Percentiles rank a stretch among this genome's conserved stretches.
Evolutionary conservation across 1,140 invertebrate genomes (phyloP).

Genomic region (Sarcophaga bullata): DNA sequence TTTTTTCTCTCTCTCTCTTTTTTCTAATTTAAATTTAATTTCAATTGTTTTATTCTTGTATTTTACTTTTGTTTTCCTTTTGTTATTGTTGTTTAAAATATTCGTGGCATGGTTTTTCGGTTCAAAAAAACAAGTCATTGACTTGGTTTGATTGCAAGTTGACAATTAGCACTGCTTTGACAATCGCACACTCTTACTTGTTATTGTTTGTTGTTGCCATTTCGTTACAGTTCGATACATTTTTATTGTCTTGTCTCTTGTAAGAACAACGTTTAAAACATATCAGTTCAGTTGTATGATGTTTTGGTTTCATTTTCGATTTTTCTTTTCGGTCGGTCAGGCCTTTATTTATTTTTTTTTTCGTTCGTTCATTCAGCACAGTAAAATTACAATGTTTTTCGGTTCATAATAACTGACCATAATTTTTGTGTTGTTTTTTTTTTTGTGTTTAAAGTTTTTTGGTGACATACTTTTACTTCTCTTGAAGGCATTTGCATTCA

Average conservation of each 20-base stretch:
- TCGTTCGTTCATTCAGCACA: not conserved
- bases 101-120: not conserved
- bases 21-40: constrained; percentile 25
- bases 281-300: not conserved
- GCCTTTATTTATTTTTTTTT: constrained; percentile 32
- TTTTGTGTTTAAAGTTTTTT: not conserved
- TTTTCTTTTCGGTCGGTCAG: constrained; percentile 24
- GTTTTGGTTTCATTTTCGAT: constrained; percentile 27
- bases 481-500: constrained; percentile 40
- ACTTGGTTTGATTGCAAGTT: constrained; percentile 13
- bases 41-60: constrained; percentile 7
- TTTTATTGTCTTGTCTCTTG: not conserved
- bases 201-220: not conserved
- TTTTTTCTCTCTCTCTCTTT: not conserved
- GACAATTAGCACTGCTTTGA: constrained; percentile 33
- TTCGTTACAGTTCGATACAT: too few relatives aligned
- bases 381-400: constrained; percentile 28
- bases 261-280: not conserved
- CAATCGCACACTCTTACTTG: constrained; percentile 24
- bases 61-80: not conserved
- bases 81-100: not conserved
- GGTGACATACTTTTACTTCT: constrained; percentile 40
- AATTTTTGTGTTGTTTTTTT: not conserved
- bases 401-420: constrained; percentile 32
- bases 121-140: constrained; percentile 20